phyloP scores from a whole-genome alignment of 2,888 invertebrate genomes.

The Pristionchus mayeri region DNA sequence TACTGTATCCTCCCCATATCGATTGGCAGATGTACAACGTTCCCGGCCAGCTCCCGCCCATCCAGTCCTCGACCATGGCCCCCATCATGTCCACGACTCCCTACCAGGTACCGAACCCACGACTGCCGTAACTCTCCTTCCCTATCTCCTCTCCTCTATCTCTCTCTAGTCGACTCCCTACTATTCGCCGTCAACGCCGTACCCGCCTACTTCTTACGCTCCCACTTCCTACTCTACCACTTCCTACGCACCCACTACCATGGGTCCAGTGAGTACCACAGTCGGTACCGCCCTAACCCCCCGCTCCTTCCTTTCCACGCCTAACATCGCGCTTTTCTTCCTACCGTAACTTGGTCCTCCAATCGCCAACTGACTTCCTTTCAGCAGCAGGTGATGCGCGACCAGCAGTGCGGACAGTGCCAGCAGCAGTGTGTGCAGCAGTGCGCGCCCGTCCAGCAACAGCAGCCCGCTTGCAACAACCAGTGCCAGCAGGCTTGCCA shows the following conservation, averaged over 20 bases:
- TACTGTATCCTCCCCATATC: neutral
- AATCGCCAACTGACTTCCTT: neutral
- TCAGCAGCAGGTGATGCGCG: conserved; percentile 13
- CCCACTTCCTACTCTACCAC: neutral
- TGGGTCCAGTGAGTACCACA: neutral
- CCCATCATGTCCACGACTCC: conserved; percentile 44
- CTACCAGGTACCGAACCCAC: conserved; percentile 40
- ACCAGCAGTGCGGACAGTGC: conserved; percentile 20
- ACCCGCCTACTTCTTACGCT: neutral
- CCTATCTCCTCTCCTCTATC: neutral
- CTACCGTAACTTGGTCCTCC: neutral
- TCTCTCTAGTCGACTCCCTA: conserved; percentile 14
- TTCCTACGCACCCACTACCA: neutral
- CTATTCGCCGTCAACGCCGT: conserved; percentile 8
- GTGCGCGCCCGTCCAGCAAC: neutral
- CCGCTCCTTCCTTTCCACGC: neutral
- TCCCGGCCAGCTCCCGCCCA: conserved; percentile 38
- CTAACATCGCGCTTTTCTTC: neutral
- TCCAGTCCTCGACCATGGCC: conserved; percentile 42
- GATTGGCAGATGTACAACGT: conserved; percentile 47
- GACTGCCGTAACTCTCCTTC: neutral
- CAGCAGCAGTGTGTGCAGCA: conserved; percentile 45
- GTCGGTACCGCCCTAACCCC: neutral
- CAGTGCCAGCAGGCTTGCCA: conserved; percentile 36
- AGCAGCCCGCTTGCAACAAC: conserved; percentile 22